Evolutionary conservation across 1,140 invertebrate species (phyloP).

Genomic region (Penaeus japonicus): DNA sequence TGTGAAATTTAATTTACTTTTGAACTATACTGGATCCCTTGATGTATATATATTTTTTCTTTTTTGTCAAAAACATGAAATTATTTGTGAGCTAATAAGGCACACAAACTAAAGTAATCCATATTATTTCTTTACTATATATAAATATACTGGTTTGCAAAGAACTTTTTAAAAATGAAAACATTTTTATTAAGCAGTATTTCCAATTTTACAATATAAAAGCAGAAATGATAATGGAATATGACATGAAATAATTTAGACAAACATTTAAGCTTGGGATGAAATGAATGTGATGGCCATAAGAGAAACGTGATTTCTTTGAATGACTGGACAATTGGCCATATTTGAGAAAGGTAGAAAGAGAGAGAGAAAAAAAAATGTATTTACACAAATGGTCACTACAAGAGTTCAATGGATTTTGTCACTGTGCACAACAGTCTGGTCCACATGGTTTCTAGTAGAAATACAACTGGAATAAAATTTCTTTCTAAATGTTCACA

Average conservation of each 20-base stretch:
- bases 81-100: too few relatives aligned
- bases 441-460: constrained; percentile 18
- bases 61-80: too few relatives aligned
- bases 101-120: too few relatives aligned
- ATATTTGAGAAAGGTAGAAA: background rate
- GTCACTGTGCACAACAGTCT: background rate
- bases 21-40: too few relatives aligned
- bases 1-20: too few relatives aligned
- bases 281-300: background rate
- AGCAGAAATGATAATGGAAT: constrained; percentile 10
- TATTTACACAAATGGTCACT: constrained; percentile 15
- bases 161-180: background rate
- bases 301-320: background rate
- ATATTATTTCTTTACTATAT: too few relatives aligned
- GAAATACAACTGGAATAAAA: too few relatives aligned
- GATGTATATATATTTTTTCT: too few relatives aligned
- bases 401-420: constrained; percentile 8
- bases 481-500: too few relatives aligned
- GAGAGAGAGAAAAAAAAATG: background rate
- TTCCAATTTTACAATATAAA: constrained; percentile 2
- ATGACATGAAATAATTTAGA: constrained; percentile 55
- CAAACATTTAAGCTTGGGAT: background rate
- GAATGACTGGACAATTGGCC: background rate
- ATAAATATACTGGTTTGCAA: background rate
- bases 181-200: background rate